Evolutionary conservation across 2,113 vertebrate genomes (phyloP), one percentile per base, ranked within the genome.

Genomic region (Tangachromis dhanisi): DNA sequence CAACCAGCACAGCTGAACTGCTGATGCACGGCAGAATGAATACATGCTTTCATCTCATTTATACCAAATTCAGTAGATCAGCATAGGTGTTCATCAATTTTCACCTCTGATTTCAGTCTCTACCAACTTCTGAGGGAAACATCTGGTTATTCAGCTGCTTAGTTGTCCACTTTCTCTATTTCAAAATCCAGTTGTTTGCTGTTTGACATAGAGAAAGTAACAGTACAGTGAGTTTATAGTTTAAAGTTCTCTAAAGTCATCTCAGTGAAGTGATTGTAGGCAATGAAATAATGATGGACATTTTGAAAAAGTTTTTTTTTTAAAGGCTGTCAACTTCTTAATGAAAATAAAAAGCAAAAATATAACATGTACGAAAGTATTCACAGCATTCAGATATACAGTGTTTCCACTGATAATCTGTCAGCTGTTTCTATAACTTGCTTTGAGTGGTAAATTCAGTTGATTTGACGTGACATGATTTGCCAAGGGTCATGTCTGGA

Each of bases 401-500:
- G 59, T 63, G 59, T 63, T 63, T 63, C 9, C 16, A 33, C 29
- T 11, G 59, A 63, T 19, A 63, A 33, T 61, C 57, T 33, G 9
- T 4, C 16, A 61, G 29, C 29, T 61, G 57, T 61, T 61, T 61
- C 57, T 19, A 11, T 63, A 2, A 1, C 29, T 63, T 63, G 59
- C 16, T 63, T 63, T 61, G 3, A 63, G 5, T 33, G 5, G 16
- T 61, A 61, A 61, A 61, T 61, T 61, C 59, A 63, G 59, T 19
- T 63, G 16, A 63, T 61, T 19, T 19, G 24, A 26, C 21, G 14
- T 55, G 7, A 26, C 54, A 55, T 26, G 54, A 26, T 57, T 29
- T 57, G 16, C 59, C 0, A 63, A 63, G 59, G 9, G 31, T 35
- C 6, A 35, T 2, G 0, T 11, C 16, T 35, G 4, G 17, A 63